Evolutionary conservation across 2,797 vertebrate species (phyloP).

Genomic region (Ptychadena robeensis): DNA sequence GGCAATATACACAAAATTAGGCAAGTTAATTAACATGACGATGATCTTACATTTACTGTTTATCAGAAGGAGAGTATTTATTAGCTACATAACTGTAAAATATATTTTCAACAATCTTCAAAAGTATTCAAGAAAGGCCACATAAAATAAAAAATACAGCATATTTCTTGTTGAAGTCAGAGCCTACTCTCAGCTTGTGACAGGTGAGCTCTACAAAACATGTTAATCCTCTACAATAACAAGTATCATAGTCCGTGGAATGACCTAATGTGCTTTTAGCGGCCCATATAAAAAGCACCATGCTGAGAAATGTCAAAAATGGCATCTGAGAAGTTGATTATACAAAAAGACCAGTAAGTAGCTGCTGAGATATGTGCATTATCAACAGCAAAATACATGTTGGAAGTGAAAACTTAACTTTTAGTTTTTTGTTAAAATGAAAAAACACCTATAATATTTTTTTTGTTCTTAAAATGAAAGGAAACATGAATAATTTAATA

Average conservation of each 20-base stretch:
- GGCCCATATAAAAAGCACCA: background rate
- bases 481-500: too few species aligned
- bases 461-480: too few species aligned
- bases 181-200: background rate
- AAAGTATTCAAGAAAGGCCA: background rate
- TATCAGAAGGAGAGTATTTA: background rate
- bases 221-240: constrained; percentile 11
- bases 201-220: constrained; percentile 12
- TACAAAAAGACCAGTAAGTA: background rate
- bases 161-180: background rate
- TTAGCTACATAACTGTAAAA: background rate
- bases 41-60: too few species aligned
- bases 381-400: background rate
- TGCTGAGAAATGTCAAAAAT: background rate
- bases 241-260: background rate
- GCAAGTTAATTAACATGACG: too few species aligned
- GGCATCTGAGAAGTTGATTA: background rate
- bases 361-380: background rate
- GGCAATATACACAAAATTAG: too few species aligned
- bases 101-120: background rate
- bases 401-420: background rate
- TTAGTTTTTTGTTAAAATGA: background rate
- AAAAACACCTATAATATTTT: background rate
- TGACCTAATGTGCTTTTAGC: constrained; percentile 25
- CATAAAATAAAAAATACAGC: background rate